Conservation (phyloP, 2,113 vertebrate genomes). For the Crotophaga sulcirostris region DNA sequence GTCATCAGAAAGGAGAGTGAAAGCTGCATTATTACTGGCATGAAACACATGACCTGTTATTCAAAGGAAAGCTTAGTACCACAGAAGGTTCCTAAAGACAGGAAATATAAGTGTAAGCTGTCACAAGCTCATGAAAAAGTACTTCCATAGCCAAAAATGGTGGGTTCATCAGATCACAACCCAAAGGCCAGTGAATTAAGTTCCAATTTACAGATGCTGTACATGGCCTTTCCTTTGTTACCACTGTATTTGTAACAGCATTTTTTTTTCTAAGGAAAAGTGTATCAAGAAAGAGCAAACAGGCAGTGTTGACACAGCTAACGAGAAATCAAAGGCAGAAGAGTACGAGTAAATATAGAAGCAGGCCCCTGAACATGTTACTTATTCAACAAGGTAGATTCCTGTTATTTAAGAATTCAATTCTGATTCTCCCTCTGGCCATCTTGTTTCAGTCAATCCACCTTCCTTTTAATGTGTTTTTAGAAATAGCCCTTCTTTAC, state of each 20-base stretch:
- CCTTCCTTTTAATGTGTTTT: not conserved
- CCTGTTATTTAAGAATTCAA: not conserved
- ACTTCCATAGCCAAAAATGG: not conserved
- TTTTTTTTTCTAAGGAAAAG: not conserved
- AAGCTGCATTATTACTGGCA: not conserved
- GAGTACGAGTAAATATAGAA: not conserved
- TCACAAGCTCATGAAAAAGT: not conserved
- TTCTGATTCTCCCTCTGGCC: not conserved
- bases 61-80: not conserved
- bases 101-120: not conserved
- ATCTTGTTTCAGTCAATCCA: not conserved
- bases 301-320: not conserved
- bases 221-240: not conserved
- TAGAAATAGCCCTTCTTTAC: not conserved
- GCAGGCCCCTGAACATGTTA: not conserved
- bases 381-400: not conserved
- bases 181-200: not conserved
- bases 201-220: not conserved
- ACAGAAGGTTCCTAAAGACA: not conserved
- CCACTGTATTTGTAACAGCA: not conserved
- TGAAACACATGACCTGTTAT: accelerated
- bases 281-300: not conserved
- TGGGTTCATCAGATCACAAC: not conserved
- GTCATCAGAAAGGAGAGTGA: not conserved
- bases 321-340: not conserved